Evolutionary conservation across 2,888 invertebrate genomes (phyloP).

Genomic region (Lasius platythorax): DNA sequence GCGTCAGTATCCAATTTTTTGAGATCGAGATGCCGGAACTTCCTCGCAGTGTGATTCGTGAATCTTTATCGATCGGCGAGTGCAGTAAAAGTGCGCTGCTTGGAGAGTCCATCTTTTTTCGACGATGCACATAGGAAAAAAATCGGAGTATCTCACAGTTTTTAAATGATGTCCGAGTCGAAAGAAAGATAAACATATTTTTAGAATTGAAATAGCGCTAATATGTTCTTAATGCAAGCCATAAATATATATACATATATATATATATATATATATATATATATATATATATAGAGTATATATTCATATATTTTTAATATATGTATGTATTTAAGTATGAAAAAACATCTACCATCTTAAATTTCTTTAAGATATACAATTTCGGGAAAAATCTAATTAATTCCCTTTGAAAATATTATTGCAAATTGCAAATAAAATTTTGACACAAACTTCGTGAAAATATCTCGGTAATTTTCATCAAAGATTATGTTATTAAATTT

Average conservation of each 20-base stretch:
- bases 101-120: conserved; percentile 83
- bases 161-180: neutral
- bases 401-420: neutral
- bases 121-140: neutral
- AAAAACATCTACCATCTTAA: neutral
- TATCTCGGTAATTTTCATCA: neutral
- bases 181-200: neutral
- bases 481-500: neutral
- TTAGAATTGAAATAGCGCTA: neutral
- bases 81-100: conserved; percentile 87
- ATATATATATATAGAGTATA: neutral
- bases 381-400: neutral
- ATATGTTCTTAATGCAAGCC: neutral
- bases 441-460: neutral
- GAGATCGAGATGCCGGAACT: conserved; percentile 87
- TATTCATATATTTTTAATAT: too few species aligned
- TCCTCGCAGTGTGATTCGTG: conserved; percentile 82
- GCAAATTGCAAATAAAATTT: neutral
- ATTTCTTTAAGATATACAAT: neutral
- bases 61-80: conserved; percentile 83
- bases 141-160: neutral
- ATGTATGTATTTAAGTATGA: neutral
- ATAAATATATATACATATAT: neutral
- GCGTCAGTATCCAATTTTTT: conserved; percentile 87
- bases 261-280: too few species aligned